Evolutionary conservation across 1,140 invertebrate genomes (phyloP), one percentile per base, ranked within the genome.

Genomic region (Scaptomyza graminum): DNA sequence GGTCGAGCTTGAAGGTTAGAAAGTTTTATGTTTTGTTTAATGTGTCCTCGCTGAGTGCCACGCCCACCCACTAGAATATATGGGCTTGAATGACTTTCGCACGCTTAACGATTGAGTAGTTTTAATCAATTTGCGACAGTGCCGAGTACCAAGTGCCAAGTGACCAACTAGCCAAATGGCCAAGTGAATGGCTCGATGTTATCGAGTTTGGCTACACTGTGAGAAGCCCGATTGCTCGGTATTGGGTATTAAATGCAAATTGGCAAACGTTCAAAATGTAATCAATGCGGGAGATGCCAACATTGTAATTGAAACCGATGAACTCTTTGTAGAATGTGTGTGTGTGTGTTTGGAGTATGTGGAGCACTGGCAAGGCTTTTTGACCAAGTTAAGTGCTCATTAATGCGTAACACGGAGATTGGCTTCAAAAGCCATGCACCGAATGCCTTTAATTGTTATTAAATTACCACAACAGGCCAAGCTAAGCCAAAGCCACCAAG

Each of bases 311-410:
- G 62, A 76, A 52, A 69, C 54, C 54, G 25, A 11, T 46, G 12
- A 41, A 41, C 12, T n/a, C 37, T 41, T 12, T 37, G 15, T 18
- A 16, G 16, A 7, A 5, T 50, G 47, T 15, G 12, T 18, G 47
- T 12, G 15, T 54, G 31, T 39, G 51, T 15, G 16, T 34, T 16
- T 43, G 52, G 47, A 39, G 65, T 80, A 79, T 85, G 80, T 84
- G 82, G 77, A 76, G 77, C 67, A 55, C 8, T 44, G 54, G 41
- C 55, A 62, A 39, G 63, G 46, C 75, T 70, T 90, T 90, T 90
- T 90, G 87, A 90, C 87, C 87, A 90, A 90, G 79, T 90, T 90
- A 90, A 88, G 83, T 90, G 88, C 82, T 80, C 81, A 90, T 88
- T 85, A 83, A 90, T 87, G 87, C 87, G 87, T 90, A 90, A 90